A percentile compares a stretch with the other conserved stretches of the same genome.
Conservation (phyloP, 2,113 vertebrate species). For the Channa argus region DNA sequence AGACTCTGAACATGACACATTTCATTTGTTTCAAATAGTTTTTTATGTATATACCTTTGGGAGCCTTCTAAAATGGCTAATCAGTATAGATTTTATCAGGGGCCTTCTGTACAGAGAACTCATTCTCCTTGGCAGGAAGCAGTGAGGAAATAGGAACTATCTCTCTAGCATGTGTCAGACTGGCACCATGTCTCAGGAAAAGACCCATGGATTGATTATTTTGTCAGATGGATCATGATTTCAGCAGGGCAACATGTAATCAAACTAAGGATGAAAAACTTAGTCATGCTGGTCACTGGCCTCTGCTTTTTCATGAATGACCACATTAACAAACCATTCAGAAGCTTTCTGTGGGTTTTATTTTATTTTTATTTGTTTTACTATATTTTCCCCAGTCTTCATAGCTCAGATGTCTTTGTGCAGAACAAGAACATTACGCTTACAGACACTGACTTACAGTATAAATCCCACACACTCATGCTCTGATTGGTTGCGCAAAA, state of each 20-base stretch:
- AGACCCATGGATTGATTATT: conserved; percentile 69
- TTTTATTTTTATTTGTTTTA: too few species aligned
- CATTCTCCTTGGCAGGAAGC: conserved; percentile 40
- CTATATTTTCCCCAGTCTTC: background rate
- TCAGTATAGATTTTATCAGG: conserved; percentile 34
- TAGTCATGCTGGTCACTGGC: conserved; percentile 31
- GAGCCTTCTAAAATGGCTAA: conserved; percentile 10
- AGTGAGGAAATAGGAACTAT: conserved; percentile 29
- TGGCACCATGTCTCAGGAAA: conserved; percentile 37
- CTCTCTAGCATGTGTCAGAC: too few species aligned
- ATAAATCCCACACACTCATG: background rate
- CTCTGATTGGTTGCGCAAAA: conserved; percentile 6
- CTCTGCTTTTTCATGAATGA: conserved; percentile 27
- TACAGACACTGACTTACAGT: background rate
- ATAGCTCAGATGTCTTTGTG: conserved; percentile 22
- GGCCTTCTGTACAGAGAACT: conserved; percentile 21
- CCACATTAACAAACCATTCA: conserved; percentile 24
- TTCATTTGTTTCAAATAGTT: too few species aligned
- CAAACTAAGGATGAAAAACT: conserved; percentile 57
- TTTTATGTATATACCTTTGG: too few species aligned
- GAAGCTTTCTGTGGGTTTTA: background rate
- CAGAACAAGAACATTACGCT: background rate
- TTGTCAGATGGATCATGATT: conserved; percentile 58
- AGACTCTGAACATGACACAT: background rate
- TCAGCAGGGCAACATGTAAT: conserved; percentile 43